phyloP scores from a whole-genome alignment of 1,140 invertebrate species.

The Drosophila asahinai region DNA sequence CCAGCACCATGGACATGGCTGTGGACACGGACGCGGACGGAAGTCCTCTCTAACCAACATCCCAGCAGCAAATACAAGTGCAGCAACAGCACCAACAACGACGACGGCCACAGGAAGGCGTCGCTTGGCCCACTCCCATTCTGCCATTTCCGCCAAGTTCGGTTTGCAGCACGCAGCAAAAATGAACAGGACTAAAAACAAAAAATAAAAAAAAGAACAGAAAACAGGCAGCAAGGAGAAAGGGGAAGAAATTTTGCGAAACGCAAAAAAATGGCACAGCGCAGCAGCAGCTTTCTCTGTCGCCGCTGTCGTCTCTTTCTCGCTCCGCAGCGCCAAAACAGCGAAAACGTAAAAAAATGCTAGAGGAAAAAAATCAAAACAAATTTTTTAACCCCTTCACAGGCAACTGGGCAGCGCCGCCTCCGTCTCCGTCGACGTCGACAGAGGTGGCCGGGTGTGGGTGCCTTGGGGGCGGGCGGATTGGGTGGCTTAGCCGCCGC shows the following conservation, averaged over 20 bases:
- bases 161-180: slow-evolving; percentile 75
- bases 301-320: slow-evolving; percentile 2
- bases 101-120: slow-evolving; percentile 52
- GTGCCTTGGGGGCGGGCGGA: slow-evolving; percentile 8
- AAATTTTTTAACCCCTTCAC: slow-evolving; percentile 80
- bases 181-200: slow-evolving; percentile 61
- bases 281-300: slow-evolving; percentile 59
- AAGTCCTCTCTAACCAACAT: slow-evolving; percentile 79
- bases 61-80: slow-evolving; percentile 41
- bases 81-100: slow-evolving; percentile 23
- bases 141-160: slow-evolving; percentile 46
- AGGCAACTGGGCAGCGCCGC: slow-evolving; percentile 33
- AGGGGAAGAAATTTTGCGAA: slow-evolving; percentile 62
- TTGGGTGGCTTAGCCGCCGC: slow-evolving; percentile 58
- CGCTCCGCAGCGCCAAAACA: slow-evolving; percentile 51
- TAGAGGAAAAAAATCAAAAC: slow-evolving; percentile 79
- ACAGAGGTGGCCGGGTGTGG: slow-evolving; percentile 12
- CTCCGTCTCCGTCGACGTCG: slow-evolving; percentile 32
- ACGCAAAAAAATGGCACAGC: slow-evolving; percentile 66
- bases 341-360: slow-evolving; percentile 40
- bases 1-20: slow-evolving; percentile 60
- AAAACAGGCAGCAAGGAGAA: not conserved
- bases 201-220: not conserved
- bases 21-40: slow-evolving; percentile 67
- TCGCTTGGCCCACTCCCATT: slow-evolving; percentile 54